Conservation (phyloP, 2,113 vertebrate species). For the Suricata suricatta region DNA sequence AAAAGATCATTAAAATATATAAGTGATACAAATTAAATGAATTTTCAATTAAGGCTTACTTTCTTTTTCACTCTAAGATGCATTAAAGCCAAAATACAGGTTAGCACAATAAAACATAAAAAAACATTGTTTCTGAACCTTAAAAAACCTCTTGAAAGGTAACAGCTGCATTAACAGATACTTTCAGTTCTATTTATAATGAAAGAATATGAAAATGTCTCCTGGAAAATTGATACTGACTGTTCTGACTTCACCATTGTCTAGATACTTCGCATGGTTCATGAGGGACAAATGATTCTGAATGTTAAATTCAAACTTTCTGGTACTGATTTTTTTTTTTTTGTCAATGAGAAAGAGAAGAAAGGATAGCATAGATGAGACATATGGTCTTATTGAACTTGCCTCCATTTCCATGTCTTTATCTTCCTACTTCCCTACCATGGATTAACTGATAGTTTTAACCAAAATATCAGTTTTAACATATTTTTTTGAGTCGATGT, state of each 20-base stretch:
- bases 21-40: background rate
- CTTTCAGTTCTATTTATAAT: background rate
- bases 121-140: background rate
- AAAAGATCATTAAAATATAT: background rate
- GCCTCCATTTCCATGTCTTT: background rate
- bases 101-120: background rate
- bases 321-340: background rate
- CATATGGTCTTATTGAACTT: background rate
- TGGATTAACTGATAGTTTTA: background rate
- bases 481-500: background rate
- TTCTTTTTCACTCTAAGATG: background rate
- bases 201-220: background rate
- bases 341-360: background rate
- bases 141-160: background rate
- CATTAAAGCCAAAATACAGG: background rate
- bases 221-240: background rate
- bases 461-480: background rate
- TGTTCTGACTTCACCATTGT: background rate
- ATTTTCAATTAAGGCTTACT: background rate
- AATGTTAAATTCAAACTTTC: background rate
- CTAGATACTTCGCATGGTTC: background rate
- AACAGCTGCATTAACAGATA: background rate
- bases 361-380: background rate
- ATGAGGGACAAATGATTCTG: background rate
- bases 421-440: background rate